phyloP scores from a whole-genome alignment of 2,113 vertebrate species.

The Mixornis gularis region DNA sequence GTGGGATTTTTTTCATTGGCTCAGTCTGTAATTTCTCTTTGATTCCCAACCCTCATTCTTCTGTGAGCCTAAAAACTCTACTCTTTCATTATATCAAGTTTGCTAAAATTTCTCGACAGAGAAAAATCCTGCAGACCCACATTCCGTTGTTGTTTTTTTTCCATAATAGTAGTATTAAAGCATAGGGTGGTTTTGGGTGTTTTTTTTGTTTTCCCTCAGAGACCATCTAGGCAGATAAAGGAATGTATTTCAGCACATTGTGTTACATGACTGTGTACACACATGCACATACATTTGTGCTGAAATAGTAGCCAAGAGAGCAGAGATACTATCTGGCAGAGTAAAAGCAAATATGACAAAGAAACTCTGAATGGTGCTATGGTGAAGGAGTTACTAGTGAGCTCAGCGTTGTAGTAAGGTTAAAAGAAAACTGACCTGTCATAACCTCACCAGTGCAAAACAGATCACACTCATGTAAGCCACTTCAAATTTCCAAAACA shows the following conservation, averaged over 20 bases:
- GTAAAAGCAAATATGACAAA: not conserved
- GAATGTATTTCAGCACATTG: conserved; percentile 8
- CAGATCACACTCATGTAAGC: not conserved
- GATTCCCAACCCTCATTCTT: not conserved
- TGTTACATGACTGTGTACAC: not conserved
- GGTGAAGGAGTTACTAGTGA: not conserved
- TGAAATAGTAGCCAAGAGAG: not conserved
- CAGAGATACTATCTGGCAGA: not conserved
- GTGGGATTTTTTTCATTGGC: not conserved
- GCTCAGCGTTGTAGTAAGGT: not conserved
- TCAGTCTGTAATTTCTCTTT: not conserved
- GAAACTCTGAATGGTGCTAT: not conserved
- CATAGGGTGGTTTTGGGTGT: not conserved
- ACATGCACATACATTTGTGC: not conserved
- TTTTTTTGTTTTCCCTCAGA: not conserved
- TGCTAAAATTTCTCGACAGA: not conserved
- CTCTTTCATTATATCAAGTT: not conserved
- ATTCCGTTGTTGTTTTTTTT: not conserved
- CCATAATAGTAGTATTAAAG: not conserved
- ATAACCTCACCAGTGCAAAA: not conserved
- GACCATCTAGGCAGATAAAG: not conserved
- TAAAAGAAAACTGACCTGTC: not conserved
- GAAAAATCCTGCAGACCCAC: not conserved
- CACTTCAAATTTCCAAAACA: not conserved
- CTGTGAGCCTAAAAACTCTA: not conserved